Evolutionary conservation across 2,888 invertebrate genomes (phyloP).

Genomic region (Apotomis turbidana): DNA sequence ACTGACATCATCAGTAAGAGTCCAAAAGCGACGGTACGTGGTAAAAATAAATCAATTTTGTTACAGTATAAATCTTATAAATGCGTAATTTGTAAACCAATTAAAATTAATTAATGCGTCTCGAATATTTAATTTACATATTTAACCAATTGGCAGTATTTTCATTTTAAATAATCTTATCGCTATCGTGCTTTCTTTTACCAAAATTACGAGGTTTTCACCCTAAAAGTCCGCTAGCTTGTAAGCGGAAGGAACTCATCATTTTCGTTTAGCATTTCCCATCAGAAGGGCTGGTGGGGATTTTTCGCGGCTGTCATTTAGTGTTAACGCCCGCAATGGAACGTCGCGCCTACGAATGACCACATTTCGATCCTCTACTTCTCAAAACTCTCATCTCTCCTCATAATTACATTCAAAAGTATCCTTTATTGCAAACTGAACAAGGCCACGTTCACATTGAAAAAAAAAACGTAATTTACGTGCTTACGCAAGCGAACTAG

Average conservation of each 20-base stretch:
- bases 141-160: no score
- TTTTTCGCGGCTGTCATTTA: constrained; percentile 81
- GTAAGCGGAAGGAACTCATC: constrained; percentile 46
- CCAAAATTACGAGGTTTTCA: no score
- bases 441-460: constrained; percentile 4
- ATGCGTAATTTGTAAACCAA: no score
- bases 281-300: constrained; percentile 67
- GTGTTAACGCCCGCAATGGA: constrained; percentile 79
- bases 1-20: no score
- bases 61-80: no score
- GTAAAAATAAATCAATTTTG: no score
- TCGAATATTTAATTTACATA: no score
- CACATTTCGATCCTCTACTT: constrained; percentile 53
- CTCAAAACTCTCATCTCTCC: constrained; percentile 12
- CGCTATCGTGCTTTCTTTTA: no score
- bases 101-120: no score
- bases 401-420: not conserved
- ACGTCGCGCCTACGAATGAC: constrained; percentile 78
- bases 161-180: no score
- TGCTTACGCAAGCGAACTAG: not conserved
- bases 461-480: not conserved
- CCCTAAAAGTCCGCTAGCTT: not conserved
- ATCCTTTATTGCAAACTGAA: not conserved
- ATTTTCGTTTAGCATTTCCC: constrained; percentile 73
- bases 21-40: no score